phyloP scores from a whole-genome alignment of 2,797 vertebrate species.

The Micrastur ruficollis region DNA sequence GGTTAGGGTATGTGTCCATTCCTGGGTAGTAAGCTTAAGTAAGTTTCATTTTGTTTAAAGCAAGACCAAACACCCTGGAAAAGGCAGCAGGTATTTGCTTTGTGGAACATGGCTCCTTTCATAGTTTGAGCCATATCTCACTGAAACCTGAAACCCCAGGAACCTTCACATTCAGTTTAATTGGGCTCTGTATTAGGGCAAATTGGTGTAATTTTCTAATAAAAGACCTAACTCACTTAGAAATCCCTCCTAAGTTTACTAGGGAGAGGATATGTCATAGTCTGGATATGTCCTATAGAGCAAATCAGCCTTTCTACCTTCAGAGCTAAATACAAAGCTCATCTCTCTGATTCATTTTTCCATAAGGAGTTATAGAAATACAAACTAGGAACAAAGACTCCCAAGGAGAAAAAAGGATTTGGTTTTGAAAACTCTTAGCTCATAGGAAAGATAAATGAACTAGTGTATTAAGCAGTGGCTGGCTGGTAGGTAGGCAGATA shows the following conservation, averaged over 20 bases:
- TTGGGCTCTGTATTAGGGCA: neutral
- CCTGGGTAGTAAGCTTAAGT: neutral
- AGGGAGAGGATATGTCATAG: neutral
- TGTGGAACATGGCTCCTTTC: neutral
- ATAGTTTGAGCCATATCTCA: neutral
- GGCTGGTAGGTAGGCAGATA: neutral
- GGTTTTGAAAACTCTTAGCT: neutral
- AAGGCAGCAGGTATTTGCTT: neutral
- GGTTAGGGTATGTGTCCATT: neutral
- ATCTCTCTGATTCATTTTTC: neutral
- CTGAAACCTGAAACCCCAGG: neutral
- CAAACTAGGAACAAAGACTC: neutral
- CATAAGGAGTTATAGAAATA: neutral
- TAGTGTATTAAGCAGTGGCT: neutral
- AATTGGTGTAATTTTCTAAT: neutral
- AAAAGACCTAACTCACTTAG: neutral
- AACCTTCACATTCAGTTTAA: neutral
- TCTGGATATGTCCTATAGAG: neutral
- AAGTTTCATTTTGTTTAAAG: neutral
- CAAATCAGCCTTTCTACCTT: neutral
- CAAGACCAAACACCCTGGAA: neutral
- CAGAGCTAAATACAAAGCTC: neutral
- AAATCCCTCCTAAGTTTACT: neutral
- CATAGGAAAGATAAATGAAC: neutral
- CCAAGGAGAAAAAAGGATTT: neutral